Percentiles rank a stretch among this genome's conserved stretches.
Conservation (phyloP, 64 coral and sea anemone species). For the Platygyra sinensis region DNA sequence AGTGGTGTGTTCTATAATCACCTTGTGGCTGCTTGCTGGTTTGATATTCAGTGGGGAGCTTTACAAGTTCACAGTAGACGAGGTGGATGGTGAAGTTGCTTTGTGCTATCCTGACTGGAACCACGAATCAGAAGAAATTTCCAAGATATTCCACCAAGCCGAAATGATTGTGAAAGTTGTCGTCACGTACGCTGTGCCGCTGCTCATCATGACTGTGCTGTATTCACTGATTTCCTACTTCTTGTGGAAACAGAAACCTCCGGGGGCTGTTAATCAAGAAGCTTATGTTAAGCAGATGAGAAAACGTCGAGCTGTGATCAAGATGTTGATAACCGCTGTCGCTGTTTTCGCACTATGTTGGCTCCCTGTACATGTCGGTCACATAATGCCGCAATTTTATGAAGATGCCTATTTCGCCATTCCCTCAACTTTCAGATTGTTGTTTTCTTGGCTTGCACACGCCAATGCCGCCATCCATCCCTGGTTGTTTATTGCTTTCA, state of each 20-base stretch:
- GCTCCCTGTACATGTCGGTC: slow-evolving; percentile 51
- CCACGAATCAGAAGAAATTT: background rate
- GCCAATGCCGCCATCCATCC: slow-evolving; percentile 73
- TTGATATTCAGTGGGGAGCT: slow-evolving; percentile 52
- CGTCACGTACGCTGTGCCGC: slow-evolving; percentile 57
- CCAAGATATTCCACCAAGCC: background rate
- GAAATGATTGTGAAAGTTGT: slow-evolving; percentile 69
- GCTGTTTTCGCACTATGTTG: slow-evolving; percentile 60
- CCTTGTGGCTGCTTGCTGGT: slow-evolving; percentile 59
- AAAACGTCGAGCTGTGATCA: slow-evolving; percentile 36
- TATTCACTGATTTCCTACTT: slow-evolving; percentile 73
- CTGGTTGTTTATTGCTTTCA: slow-evolving; percentile 70
- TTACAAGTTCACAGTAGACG: slow-evolving; percentile 50
- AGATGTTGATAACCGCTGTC: slow-evolving; percentile 47
- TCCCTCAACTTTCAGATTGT: background rate
- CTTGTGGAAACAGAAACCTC: slow-evolving; percentile 56
- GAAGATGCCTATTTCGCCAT: background rate
- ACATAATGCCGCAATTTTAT: slow-evolving; percentile 33
- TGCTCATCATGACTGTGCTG: slow-evolving; percentile 42
- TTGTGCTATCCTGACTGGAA: slow-evolving; percentile 39
- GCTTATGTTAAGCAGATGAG: slow-evolving; percentile 25
- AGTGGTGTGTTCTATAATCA: slow-evolving; percentile 52
- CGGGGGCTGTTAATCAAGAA: slow-evolving; percentile 13
- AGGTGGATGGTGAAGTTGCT: background rate
- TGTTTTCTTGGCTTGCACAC: slow-evolving; percentile 67